Conservation (phyloP, 53 echinoderm and acorn worm genomes). For the Stichopus horrens region DNA sequence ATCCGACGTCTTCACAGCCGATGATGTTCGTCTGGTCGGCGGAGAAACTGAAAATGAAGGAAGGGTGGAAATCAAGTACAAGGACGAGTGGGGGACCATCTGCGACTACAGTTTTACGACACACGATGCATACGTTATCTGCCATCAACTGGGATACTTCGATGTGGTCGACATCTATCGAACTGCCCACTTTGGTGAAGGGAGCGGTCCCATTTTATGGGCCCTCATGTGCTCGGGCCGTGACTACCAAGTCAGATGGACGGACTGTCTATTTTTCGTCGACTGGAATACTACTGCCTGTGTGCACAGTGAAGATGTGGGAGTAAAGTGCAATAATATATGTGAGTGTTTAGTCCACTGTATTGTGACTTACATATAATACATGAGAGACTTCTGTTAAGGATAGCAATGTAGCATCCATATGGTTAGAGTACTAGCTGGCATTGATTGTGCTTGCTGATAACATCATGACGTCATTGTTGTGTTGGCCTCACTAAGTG, state of each 20-base stretch:
- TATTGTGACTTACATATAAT: no score
- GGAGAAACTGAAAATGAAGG: background rate
- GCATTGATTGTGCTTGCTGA: no score
- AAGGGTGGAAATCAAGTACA: slow-evolving; percentile 23
- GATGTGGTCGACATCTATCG: background rate
- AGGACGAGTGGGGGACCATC: slow-evolving; percentile 1
- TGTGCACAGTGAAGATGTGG: background rate
- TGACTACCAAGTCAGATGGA: background rate
- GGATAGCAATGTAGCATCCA: no score
- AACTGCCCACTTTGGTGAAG: background rate
- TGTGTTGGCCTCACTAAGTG: no score
- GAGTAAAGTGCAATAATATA: background rate
- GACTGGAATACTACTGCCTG: background rate
- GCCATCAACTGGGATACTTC: background rate
- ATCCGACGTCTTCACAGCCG: no score
- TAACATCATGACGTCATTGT: no score
- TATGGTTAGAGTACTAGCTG: no score
- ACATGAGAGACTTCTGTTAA: no score
- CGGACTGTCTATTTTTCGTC: background rate
- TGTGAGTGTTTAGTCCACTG: no score
- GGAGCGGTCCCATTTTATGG: background rate
- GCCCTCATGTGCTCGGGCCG: background rate
- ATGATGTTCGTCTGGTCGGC: background rate
- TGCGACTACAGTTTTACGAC: background rate
- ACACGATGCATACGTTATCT: background rate